A percentile compares a stretch with the other conserved stretches of the same genome.
Conservation (phyloP, 2,113 vertebrate species). For the Pseudopipra pipra region DNA sequence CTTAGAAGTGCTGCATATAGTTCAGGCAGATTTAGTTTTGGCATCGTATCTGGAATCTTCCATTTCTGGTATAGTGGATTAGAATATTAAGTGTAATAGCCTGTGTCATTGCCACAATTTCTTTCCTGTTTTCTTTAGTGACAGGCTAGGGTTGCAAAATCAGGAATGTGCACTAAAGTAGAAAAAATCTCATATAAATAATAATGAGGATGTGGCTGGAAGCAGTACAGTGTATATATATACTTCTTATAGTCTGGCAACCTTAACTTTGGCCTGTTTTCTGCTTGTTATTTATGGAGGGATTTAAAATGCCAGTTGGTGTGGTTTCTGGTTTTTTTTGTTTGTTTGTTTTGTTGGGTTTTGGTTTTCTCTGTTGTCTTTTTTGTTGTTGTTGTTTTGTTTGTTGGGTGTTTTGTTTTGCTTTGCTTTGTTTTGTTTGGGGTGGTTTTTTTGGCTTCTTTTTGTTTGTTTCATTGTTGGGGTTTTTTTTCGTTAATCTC, state of each 20-base stretch:
- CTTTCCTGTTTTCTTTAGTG: neutral
- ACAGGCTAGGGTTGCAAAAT: neutral
- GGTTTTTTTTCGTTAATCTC: neutral
- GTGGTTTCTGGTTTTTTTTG: neutral
- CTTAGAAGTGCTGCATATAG: neutral
- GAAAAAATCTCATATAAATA: neutral
- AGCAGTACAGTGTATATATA: neutral
- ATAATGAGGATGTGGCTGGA: neutral
- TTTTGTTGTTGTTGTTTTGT: neutral
- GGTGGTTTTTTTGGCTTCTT: neutral
- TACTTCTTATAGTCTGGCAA: neutral
- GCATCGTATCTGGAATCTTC: neutral
- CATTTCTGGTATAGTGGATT: neutral
- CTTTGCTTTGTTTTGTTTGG: neutral
- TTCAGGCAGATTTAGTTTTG: constrained; percentile 2
- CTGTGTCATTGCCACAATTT: neutral
- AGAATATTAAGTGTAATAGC: neutral
- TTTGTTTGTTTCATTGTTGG: neutral
- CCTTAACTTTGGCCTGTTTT: neutral
- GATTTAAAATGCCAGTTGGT: neutral
- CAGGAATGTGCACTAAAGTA: neutral
- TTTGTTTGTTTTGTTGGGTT: neutral
- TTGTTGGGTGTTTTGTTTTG: neutral
- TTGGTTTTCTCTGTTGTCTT: neutral
- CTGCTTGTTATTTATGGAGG: neutral